Percentiles rank a stretch among this genome's conserved stretches.
phyloP scores from a whole-genome alignment of 2,113 vertebrate genomes.

The Taurulus bubalis region DNA sequence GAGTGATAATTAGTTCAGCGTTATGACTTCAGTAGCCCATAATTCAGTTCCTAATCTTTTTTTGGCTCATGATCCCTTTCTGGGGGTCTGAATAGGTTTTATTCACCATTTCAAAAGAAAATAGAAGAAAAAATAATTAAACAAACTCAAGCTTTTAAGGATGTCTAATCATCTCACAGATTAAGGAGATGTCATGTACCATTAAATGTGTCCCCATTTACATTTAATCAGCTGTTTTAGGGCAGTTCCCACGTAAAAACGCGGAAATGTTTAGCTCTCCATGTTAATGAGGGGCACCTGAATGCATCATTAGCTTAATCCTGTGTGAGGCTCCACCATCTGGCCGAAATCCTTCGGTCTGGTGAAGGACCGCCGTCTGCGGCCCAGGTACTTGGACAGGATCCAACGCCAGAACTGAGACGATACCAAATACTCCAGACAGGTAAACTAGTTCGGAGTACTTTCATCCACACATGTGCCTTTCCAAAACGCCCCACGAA shows the following conservation, averaged over 20 bases:
- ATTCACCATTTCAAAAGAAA: background rate
- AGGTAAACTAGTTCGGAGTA: background rate
- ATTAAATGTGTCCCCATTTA: background rate
- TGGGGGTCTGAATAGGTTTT: background rate
- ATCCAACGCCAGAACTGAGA: background rate
- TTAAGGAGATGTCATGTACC: background rate
- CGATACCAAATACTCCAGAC: background rate
- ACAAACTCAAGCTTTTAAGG: background rate
- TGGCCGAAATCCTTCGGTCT: constrained; percentile 21
- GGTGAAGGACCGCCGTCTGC: background rate
- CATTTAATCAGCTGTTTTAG: background rate
- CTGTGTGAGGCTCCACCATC: constrained; percentile 31
- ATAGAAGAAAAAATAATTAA: background rate
- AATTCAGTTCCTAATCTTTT: background rate
- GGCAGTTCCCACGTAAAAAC: background rate
- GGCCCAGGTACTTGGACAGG: background rate
- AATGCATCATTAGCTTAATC: constrained; percentile 29
- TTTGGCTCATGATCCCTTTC: background rate
- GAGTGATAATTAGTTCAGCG: background rate
- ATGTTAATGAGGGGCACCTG: constrained; percentile 14
- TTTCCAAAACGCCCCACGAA: background rate
- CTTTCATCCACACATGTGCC: background rate
- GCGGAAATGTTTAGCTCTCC: background rate
- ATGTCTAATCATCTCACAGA: background rate
- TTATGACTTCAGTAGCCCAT: background rate